Evolutionary conservation across 2,797 vertebrate species (phyloP), one percentile per base, ranked within the genome.

Genomic region (Sebastes ruberrimus): DNA sequence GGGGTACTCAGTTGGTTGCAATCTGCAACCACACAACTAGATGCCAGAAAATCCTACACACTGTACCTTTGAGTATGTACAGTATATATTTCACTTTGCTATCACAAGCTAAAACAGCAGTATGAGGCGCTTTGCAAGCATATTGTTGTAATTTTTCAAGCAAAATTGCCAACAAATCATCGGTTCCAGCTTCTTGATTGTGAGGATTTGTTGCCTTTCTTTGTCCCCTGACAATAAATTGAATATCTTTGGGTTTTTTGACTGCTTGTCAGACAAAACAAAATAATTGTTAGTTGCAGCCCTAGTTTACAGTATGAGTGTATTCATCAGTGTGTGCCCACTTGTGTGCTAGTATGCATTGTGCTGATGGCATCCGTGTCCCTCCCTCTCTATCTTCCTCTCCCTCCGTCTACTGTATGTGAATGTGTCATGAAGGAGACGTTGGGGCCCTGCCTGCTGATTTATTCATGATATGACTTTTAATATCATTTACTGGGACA

Each of bases 401-500:
- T 76, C 42, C 57, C 42, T 76, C 81, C 65, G 30, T 62, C 63
- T 69, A 67, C 82, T 87, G 80, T 82, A 85, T 83, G 73, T 82
- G 87, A 81, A 82, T 87, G 84, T 90, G 88, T 92, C 93, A 91
- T 82, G 68, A 78, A 85, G 90, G 81, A 82, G 85, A 93, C 78
- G 71, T 85, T 82, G 56, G 81, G 64, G 68, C 85, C 65, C 75
- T 74, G 89, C 74, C 91, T 92, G 86, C 88, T 95, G 91, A 94
- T 93, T 94, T 95, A 94, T 95, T 94, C 93, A 94, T 93, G 86
- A 94, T 94, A 89, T 90, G 91, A 95, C 92, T 94, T 95, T 95
- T 94, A 93, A 94, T 95, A 94, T 93, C 83, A 91, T 94, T 94
- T 93, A 93, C 89, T 92, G 82, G 86, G 90, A 93, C 93, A 93